A percentile compares a stretch with the other conserved stretches of the same genome.
These are phyloP conservation scores for Ophiothrix spiculata DNA, from an alignment of 35 echinoderm and acorn worm species.

Conservation along the genomic window DNA sequence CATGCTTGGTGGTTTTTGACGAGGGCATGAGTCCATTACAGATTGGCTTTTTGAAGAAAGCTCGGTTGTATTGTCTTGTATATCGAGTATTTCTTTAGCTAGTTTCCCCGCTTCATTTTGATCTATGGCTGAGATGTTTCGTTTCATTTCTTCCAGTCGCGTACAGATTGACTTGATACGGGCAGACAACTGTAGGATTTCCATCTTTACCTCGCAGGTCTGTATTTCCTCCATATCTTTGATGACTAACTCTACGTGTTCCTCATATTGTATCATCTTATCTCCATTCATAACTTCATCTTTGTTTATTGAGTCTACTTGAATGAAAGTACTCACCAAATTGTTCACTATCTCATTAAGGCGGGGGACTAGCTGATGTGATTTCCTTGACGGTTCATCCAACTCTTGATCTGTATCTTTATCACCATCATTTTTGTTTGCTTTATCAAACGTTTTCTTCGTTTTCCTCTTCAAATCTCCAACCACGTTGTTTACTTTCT, in stretches of 20 bases:
- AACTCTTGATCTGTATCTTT: not conserved
- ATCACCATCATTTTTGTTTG: too few species aligned
- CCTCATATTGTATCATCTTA: not conserved
- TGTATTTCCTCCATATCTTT: not conserved
- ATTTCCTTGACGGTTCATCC: not conserved
- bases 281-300: not conserved
- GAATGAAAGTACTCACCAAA: not conserved
- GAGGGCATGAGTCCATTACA: not conserved
- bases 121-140: not conserved
- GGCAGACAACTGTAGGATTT: not conserved
- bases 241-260: not conserved
- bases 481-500: too few species aligned
- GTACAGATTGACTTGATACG: not conserved
- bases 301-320: not conserved
- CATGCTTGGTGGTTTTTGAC: not conserved
- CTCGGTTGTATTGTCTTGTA: not conserved
- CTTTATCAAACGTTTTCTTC: not conserved
- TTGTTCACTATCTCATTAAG: not conserved
- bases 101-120: too few species aligned
- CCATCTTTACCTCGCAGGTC: not conserved
- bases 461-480: too few species aligned
- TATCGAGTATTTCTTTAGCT: not conserved
- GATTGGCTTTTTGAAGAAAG: too few species aligned
- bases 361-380: not conserved
- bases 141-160: not conserved